phyloP scores from a whole-genome alignment of 1,140 invertebrate species.

The Cherax destructor region DNA sequence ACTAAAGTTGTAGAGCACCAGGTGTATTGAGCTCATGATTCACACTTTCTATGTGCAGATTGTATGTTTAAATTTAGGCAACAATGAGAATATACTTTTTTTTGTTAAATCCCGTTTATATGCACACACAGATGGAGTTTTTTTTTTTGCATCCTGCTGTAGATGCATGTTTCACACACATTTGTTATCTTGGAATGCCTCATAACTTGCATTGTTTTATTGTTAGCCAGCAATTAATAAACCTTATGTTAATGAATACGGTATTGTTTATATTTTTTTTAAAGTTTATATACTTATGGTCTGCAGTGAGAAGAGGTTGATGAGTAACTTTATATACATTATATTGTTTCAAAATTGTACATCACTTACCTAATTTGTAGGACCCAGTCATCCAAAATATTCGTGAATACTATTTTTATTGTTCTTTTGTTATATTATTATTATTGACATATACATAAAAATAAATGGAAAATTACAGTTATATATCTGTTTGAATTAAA shows the following conservation, averaged over 20 bases:
- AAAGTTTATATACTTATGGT: background rate
- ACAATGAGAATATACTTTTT: background rate
- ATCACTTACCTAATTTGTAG: background rate
- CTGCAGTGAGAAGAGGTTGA: background rate
- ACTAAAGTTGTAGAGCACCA: no score
- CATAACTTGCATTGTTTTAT: background rate
- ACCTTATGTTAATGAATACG: background rate
- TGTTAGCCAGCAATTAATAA: background rate
- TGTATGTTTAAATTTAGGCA: background rate
- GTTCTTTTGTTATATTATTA: background rate
- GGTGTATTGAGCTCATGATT: no score
- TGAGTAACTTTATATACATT: background rate
- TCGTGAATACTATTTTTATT: background rate
- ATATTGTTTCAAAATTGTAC: background rate
- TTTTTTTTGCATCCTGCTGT: background rate
- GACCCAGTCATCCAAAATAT: background rate
- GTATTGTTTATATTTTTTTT: background rate
- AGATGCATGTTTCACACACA: background rate
- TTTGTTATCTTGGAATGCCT: background rate
- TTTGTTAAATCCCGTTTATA: no score
- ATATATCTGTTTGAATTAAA: no score
- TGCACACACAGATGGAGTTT: no score
- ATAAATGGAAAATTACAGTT: no score
- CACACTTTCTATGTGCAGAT: background rate
- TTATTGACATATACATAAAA: background rate